Conservation (phyloP, 1,140 invertebrate genomes). For the Sipha flava region DNA sequence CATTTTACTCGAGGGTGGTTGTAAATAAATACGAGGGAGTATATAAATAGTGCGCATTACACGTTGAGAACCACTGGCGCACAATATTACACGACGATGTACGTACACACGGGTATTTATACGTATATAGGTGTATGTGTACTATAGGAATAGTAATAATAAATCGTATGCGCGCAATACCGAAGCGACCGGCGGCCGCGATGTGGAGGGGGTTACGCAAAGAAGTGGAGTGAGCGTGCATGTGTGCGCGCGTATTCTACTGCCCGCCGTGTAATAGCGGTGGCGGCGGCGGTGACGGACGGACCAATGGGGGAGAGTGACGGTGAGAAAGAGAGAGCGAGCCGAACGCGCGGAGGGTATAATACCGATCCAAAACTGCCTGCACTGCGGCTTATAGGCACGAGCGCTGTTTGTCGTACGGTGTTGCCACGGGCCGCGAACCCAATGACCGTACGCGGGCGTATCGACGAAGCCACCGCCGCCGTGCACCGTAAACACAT, state of each 20-base stretch:
- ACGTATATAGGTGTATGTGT: background rate
- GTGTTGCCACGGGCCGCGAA: constrained; percentile 19
- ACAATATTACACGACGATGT: background rate
- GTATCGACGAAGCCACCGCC: no score
- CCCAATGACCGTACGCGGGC: background rate
- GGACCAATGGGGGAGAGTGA: background rate
- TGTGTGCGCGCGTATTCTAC: background rate
- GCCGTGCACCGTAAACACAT: background rate
- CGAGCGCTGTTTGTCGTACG: background rate
- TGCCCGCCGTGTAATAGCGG: no score
- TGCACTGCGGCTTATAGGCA: constrained; percentile 5
- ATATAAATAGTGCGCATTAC: background rate
- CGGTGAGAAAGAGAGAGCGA: background rate
- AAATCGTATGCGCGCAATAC: constrained; percentile 5
- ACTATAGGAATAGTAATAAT: background rate
- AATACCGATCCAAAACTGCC: constrained; percentile 11
- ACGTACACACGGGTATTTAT: background rate
- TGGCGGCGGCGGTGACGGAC: background rate
- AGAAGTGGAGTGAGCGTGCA: background rate
- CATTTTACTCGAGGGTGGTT: no score
- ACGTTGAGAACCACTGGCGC: background rate
- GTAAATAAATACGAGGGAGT: background rate
- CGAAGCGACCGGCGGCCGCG: background rate
- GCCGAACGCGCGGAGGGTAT: background rate
- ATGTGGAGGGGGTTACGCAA: constrained; percentile 8